These are phyloP conservation scores for Odontamblyopus lacepedii DNA, from an alignment of 2,797 vertebrate genomes.

Conservation along the genomic window DNA sequence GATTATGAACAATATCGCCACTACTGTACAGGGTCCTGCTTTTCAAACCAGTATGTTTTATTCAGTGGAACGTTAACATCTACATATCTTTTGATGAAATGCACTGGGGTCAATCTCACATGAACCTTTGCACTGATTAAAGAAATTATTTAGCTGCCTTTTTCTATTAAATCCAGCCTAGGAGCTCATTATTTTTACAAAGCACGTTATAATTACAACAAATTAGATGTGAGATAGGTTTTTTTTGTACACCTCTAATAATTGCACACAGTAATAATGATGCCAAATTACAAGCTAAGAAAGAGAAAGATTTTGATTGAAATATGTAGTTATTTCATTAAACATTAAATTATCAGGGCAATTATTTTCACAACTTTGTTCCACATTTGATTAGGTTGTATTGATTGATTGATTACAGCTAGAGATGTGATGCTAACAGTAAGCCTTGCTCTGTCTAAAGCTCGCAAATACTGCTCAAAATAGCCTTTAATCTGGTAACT, in stretches of 20 bases:
- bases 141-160: neutral
- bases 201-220: conserved; percentile 1
- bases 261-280: neutral
- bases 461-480: too few relatives aligned
- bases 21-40: neutral
- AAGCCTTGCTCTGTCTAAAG: too few relatives aligned
- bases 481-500: too few relatives aligned
- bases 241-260: neutral
- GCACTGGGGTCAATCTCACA: neutral
- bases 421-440: too few relatives aligned
- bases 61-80: conserved; percentile 3
- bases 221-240: neutral
- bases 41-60: neutral
- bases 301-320: neutral
- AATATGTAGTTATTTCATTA: neutral
- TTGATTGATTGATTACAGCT: too few relatives aligned
- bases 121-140: neutral
- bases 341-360: neutral
- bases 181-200: conserved; percentile 5
- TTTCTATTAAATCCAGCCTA: neutral
- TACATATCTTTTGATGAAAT: conserved; percentile 2
- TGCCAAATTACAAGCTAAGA: neutral
- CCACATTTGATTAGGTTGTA: too few relatives aligned
- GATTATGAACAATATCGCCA: neutral
- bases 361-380: too few relatives aligned